Evolutionary conservation across 2,888 invertebrate species (phyloP).

Genomic region (Trachelus stipa): DNA sequence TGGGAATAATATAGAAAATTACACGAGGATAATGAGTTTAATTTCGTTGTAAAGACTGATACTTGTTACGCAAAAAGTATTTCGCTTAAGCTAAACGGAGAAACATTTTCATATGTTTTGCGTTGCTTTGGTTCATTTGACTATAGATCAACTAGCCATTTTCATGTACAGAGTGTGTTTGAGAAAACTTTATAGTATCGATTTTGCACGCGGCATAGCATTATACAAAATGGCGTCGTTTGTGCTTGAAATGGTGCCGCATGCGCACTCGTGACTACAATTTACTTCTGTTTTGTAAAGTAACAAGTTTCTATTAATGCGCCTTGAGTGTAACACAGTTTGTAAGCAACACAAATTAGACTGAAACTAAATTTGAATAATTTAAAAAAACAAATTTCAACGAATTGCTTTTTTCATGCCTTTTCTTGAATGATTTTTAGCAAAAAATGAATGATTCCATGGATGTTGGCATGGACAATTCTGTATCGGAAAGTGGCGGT

Average conservation of each 20-base stretch:
- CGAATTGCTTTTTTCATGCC: not conserved
- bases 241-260: not conserved
- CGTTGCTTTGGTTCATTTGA: not conserved
- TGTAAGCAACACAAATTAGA: not conserved
- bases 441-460: conserved; percentile 62
- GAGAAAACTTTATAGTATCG: not conserved
- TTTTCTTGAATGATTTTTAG: conserved; percentile 36
- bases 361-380: not conserved
- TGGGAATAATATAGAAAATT: not conserved
- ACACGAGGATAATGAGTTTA: not conserved
- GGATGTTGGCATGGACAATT: conserved; percentile 35
- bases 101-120: not conserved
- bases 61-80: not conserved
- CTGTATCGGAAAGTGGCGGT: conserved; percentile 27
- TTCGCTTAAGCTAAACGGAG: not conserved
- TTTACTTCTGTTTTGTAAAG: not conserved
- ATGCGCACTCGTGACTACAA: not conserved
- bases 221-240: not conserved
- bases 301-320: not conserved
- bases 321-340: not conserved
- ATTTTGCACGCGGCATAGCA: conserved; percentile 1
- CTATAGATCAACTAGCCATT: not conserved
- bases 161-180: not conserved
- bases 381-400: not conserved
- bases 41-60: not conserved